Evolutionary conservation across 2,888 invertebrate genomes (phyloP).

Genomic region (Agrochola macilenta): DNA sequence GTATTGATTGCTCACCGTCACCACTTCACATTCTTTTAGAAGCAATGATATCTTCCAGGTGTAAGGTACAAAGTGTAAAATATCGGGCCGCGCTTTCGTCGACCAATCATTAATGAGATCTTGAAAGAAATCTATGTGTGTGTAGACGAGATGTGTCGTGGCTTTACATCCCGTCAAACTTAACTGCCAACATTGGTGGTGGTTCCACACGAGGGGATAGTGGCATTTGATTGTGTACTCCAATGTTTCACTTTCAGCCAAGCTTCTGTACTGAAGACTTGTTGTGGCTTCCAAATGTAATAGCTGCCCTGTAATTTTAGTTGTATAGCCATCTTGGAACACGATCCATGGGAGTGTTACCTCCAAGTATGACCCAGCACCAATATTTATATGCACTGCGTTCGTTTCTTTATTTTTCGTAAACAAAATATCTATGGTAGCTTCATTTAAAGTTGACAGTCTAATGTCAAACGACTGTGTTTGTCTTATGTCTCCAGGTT

Average conservation of each 20-base stretch:
- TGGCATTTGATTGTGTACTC: slow-evolving; percentile 97
- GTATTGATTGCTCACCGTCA: slow-evolving; percentile 98
- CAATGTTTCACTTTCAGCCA: slow-evolving; percentile 98
- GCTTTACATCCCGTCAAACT: slow-evolving; percentile 98
- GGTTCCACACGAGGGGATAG: slow-evolving; percentile 98
- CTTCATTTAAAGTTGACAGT: slow-evolving; percentile 96
- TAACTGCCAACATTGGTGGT: slow-evolving; percentile 98
- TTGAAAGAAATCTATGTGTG: slow-evolving; percentile 98
- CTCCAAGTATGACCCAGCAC: slow-evolving; percentile 98
- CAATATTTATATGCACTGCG: slow-evolving; percentile 98
- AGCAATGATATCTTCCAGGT: slow-evolving; percentile 98
- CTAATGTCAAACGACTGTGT: slow-evolving; percentile 98
- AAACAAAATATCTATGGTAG: slow-evolving; percentile 98
- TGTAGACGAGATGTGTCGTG: slow-evolving; percentile 97
- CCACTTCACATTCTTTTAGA: slow-evolving; percentile 98
- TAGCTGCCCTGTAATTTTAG: slow-evolving; percentile 97
- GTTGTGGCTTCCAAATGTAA: slow-evolving; percentile 98
- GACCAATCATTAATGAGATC: slow-evolving; percentile 99
- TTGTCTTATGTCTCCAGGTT: slow-evolving; percentile 96
- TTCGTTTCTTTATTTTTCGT: slow-evolving; percentile 98
- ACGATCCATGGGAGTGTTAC: slow-evolving; percentile 99
- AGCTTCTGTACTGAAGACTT: slow-evolving; percentile 97
- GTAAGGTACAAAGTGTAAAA: slow-evolving; percentile 98
- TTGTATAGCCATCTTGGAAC: slow-evolving; percentile 96
- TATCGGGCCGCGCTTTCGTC: slow-evolving; percentile 97